Conservation (phyloP, 1,140 invertebrate species). For the Anastrepha obliqua region DNA sequence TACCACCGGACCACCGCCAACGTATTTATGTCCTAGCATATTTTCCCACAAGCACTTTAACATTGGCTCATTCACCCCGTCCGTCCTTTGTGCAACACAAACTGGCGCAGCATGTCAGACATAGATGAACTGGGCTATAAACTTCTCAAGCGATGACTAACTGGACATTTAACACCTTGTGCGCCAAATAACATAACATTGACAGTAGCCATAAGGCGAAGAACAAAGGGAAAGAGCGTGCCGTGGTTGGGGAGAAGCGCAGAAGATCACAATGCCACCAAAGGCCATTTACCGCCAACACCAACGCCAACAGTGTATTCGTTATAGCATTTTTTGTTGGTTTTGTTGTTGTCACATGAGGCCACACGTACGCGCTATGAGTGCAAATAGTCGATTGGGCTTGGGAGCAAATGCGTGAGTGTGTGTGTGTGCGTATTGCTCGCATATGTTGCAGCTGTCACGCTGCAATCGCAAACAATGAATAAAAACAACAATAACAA, state of each 20-base stretch:
- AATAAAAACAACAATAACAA: background rate
- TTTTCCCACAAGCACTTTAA: background rate
- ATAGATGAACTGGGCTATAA: conserved; percentile 21
- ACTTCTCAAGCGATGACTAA: background rate
- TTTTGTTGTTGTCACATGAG: background rate
- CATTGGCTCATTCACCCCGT: background rate
- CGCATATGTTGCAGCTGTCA: background rate
- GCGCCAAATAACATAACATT: background rate
- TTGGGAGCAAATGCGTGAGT: background rate
- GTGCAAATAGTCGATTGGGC: background rate
- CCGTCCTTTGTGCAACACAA: background rate
- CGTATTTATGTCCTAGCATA: no score
- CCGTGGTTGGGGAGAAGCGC: background rate
- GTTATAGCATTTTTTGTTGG: background rate
- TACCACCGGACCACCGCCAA: no score
- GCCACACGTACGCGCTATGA: background rate
- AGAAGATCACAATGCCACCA: background rate
- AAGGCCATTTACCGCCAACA: conserved; percentile 21
- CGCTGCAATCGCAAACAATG: conserved; percentile 11
- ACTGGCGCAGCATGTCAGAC: conserved; percentile 10
- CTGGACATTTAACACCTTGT: conserved; percentile 37
- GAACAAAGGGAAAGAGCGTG: background rate
- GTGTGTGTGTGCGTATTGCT: background rate
- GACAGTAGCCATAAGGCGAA: background rate
- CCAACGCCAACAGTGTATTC: background rate